Base-by-base conservation (phyloP, 2,888 invertebrate species). In the Lepidonotus clava region DNA sequence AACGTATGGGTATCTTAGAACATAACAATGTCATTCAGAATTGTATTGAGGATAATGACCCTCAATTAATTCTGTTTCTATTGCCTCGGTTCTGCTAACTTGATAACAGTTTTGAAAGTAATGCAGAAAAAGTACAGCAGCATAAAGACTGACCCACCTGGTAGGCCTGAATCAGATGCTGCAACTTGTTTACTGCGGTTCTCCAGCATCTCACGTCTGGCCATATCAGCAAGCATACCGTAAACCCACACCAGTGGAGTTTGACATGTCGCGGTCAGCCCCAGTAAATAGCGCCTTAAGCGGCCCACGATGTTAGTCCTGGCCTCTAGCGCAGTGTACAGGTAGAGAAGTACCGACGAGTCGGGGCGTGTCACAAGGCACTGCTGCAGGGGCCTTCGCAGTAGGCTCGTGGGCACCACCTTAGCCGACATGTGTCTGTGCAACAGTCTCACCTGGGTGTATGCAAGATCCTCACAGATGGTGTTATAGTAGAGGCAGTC, bases 321-420 rank as follows among this genome's bases (percentile, higher is more conserved):
- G 28, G 89, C 83, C 88, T 94, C 94, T 5, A 92, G 85, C 28
- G 91, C 90, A 6, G 92, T 87, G 85, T 92, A 92, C 41, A 91
- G 46, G n/a, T 88, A 84, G 32, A 92, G 89, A 61, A 93, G 91
- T 36, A 89, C 76, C 1, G 89, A 41, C 85, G 90, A 89, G 38
- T 91, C 88, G 24, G 93, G 93, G 86, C 90, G 92, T 18, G 88
- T 76, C 6, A 87, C 83, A 53, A 93, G 86, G 21, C 91, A 92
- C 61, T 85, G 76, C 84, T 90, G 88, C 56, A 94, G 84, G 21
- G 89, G 87, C 6, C 88, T 87, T 14, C 93, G 88, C 5, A 93
- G 85, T 18, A 88, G 80, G 56, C 87, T 86, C 24, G 93, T 86
- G 0, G 93, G 90, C 6, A 89, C 85, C 4, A 89, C 87, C 18